Evolutionary conservation across 2,888 invertebrate genomes (phyloP), one percentile per base, ranked within the genome.

Genomic region (Drosophila testacea): DNA sequence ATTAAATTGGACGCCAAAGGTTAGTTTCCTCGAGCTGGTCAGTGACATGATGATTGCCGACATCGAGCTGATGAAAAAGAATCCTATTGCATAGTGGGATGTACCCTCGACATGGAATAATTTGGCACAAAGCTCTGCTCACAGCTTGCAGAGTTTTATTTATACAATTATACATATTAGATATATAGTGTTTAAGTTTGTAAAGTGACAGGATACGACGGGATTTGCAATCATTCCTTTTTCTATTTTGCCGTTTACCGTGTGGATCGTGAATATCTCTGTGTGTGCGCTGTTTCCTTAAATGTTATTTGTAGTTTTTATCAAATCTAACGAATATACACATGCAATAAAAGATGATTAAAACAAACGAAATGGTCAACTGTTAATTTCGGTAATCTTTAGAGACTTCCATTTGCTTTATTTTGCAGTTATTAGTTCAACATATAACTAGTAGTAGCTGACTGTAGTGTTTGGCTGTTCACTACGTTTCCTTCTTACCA

Each of bases 41-140:
- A 95, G 95, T 86, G 99, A 99, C 90, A 99, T 99, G 99, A 96
- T 99, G 94, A 95, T 95, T 34, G 95, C 97, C 0, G 99, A 99
- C 93, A 94, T 99, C 39, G 95, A 94, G 81, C 93, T 99, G 63
- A 99, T 99, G 99, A 96, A 95, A 90, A 95, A 94, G 79, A 96
- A 99, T 93, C 98, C 99, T 5, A 94, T 94, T 81, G 99, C 99
- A 73, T 99, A 94, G 79, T 50, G 41, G 28, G 39, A 52, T 27
- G 32, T 6, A 16, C 16, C 32, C 32, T 13, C 32, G n/a, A 52
- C 7, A 5, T 55, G 72, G 57, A 67, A 51, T 54, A 11, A 65
- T 60, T 67, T 67, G 79, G 84, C 88, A 89, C 89, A 89, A 89
- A 87, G 74, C 74, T 69, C 63, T 69, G 42, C 64, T 22, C 67